These are phyloP conservation scores for Dryocosmus kuriphilus DNA, from an alignment of 2,888 invertebrate genomes.

Conservation along the genomic window DNA sequence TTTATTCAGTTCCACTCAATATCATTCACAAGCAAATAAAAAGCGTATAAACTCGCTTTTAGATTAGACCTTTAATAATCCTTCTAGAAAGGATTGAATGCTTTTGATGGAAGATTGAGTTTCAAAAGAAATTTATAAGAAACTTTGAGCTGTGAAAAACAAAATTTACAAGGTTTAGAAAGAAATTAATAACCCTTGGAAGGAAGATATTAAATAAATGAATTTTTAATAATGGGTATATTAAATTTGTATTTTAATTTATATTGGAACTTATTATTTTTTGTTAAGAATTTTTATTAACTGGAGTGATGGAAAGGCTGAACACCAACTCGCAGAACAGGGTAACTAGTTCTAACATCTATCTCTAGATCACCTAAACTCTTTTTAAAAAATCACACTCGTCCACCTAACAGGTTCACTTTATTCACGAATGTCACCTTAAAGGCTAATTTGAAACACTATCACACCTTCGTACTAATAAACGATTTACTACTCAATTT, in stretches of 20 bases:
- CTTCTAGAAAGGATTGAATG: not conserved
- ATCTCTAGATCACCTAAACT: conserved; percentile 68
- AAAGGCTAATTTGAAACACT: conserved; percentile 67
- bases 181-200: not conserved
- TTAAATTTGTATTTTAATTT: not conserved
- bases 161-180: not conserved
- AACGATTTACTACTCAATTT: conserved; percentile 72
- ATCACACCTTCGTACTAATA: conserved; percentile 75
- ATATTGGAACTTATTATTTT: not conserved
- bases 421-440: conserved; percentile 66
- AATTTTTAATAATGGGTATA: not conserved
- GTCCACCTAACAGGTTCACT: conserved; percentile 43
- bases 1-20: not conserved
- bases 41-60: not conserved
- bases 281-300: not conserved
- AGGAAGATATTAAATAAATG: not conserved
- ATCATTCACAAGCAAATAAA: not conserved
- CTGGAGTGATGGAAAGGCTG: conserved; percentile 61
- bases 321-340: conserved; percentile 73
- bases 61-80: not conserved
- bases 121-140: not conserved
- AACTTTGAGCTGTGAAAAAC: not conserved
- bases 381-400: conserved; percentile 39
- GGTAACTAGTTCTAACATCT: conserved; percentile 75
- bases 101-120: not conserved